These are phyloP conservation scores for Trichogramma dendrolimi DNA, from an alignment of 2,888 invertebrate genomes.

Conservation along the genomic window DNA sequence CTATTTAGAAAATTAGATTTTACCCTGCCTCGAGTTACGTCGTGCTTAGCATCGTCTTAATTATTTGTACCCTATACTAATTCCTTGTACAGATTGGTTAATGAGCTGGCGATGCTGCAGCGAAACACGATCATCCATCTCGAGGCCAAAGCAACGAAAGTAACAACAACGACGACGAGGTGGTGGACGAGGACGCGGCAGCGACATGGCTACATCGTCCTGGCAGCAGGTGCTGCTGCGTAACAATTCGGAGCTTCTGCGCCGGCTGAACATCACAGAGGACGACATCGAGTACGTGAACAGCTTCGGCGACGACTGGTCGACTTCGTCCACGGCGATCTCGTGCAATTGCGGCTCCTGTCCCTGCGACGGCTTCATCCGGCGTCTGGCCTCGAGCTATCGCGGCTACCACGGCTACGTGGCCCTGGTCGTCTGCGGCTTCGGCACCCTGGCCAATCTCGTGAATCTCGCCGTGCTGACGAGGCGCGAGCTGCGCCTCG, in stretches of 20 bases:
- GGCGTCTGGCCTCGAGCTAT: slow-evolving; percentile 62
- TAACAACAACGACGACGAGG: no score
- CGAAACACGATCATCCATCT: no score
- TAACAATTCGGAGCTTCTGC: slow-evolving; percentile 37
- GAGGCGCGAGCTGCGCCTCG: slow-evolving; percentile 71
- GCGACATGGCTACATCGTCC: no score
- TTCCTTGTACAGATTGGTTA: background rate
- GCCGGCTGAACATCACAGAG: slow-evolving; percentile 39
- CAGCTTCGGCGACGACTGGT: slow-evolving; percentile 30
- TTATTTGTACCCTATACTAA: background rate
- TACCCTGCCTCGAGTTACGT: no score
- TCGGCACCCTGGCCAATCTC: slow-evolving; percentile 81
- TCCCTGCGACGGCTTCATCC: slow-evolving; percentile 61
- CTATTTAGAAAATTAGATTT: background rate
- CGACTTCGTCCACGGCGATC: slow-evolving; percentile 2
- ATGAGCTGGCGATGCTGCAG: slow-evolving; percentile 29
- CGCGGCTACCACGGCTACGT: slow-evolving; percentile 73
- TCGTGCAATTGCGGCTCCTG: slow-evolving; percentile 28
- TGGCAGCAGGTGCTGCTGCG: slow-evolving; percentile 16
- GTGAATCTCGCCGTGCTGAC: slow-evolving; percentile 84
- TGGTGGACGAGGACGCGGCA: no score
- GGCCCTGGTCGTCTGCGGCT: slow-evolving; percentile 77
- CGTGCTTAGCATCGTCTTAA: no score
- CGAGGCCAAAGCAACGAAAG: no score
- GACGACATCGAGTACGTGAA: slow-evolving; percentile 42